phyloP scores from a whole-genome alignment of 2,113 vertebrate genomes.

The Ptychochromis oligacanthus region DNA sequence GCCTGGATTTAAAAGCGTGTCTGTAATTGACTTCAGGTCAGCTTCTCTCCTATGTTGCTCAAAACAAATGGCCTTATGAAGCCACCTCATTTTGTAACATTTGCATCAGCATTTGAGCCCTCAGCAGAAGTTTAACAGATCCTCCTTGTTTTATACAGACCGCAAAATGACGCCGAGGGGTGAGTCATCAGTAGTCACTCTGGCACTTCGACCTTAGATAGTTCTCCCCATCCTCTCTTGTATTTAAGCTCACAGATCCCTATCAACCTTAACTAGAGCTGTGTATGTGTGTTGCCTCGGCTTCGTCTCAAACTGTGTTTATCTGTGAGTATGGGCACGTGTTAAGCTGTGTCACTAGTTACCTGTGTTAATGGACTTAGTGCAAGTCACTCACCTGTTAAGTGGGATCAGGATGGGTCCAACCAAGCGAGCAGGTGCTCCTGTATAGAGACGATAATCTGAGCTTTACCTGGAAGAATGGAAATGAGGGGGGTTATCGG shows the following conservation, averaged over 20 bases:
- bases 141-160: slow-evolving; percentile 53
- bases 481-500: not conserved
- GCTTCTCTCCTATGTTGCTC: slow-evolving; percentile 17
- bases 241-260: slow-evolving; percentile 44
- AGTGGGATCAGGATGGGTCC: slow-evolving; percentile 63
- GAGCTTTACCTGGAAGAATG: slow-evolving; percentile 39
- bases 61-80: not conserved
- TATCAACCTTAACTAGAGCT: slow-evolving; percentile 6
- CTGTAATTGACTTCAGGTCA: slow-evolving; percentile 89
- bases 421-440: slow-evolving; percentile 51
- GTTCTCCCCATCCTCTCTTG: not conserved
- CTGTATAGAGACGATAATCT: slow-evolving; percentile 56
- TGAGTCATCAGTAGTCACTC: slow-evolving; percentile 51
- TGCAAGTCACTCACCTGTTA: slow-evolving; percentile 63
- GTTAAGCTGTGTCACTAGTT: slow-evolving; percentile 49
- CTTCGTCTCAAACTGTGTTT: slow-evolving; percentile 32
- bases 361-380: slow-evolving; percentile 64
- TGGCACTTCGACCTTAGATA: slow-evolving; percentile 9
- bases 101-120: not conserved
- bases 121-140: not conserved
- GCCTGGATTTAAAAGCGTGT: slow-evolving; percentile 87
- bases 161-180: slow-evolving; percentile 70
- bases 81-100: not conserved
- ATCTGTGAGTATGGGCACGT: slow-evolving; percentile 42
- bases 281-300: not conserved